Conservation (phyloP, 2,888 invertebrate genomes). For the Scaptomyza parva region DNA sequence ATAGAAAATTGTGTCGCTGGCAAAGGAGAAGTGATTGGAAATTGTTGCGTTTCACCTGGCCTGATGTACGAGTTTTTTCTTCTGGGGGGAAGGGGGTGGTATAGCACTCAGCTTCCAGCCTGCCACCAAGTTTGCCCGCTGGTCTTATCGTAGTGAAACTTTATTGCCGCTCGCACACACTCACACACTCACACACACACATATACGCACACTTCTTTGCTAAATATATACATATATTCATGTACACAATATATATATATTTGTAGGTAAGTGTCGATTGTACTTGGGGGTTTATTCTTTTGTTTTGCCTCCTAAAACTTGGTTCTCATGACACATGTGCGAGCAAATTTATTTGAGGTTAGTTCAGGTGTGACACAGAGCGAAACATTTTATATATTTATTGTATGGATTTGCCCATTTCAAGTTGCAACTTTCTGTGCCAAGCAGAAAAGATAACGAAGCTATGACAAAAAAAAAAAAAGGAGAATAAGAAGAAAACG, state of each 20-base stretch:
- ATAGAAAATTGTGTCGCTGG: constrained; percentile 78
- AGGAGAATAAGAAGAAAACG: no score
- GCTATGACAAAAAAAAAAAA: constrained; percentile 61
- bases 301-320: constrained; percentile 42
- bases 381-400: constrained; percentile 79
- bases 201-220: constrained; percentile 14
- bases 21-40: constrained; percentile 82
- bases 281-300: constrained; percentile 36
- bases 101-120: constrained; percentile 56
- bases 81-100: background rate
- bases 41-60: constrained; percentile 70
- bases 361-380: constrained; percentile 78
- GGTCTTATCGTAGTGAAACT: constrained; percentile 62
- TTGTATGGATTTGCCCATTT: constrained; percentile 80
- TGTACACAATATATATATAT: constrained; percentile 28
- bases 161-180: constrained; percentile 46
- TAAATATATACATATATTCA: constrained; percentile 35
- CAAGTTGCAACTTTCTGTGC: constrained; percentile 60
- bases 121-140: constrained; percentile 35
- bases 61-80: constrained; percentile 23
- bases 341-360: constrained; percentile 81
- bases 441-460: constrained; percentile 59
- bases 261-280: constrained; percentile 9
- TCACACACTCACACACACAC: constrained; percentile 20
- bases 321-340: constrained; percentile 64